Conservation (phyloP, 2,113 vertebrate species). For the Psittacula cyanocephala region DNA sequence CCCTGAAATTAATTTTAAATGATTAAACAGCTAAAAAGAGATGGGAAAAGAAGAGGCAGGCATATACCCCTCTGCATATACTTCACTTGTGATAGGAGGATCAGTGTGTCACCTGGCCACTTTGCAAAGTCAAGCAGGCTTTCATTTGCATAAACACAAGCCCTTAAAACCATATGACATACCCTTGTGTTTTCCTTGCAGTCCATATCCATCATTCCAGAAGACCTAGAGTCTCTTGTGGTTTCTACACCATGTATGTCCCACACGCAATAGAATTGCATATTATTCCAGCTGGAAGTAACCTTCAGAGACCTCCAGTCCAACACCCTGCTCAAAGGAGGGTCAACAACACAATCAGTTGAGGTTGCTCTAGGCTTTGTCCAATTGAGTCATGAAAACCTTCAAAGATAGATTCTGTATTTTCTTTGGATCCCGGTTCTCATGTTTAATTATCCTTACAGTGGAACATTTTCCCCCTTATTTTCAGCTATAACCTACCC, state of each 20-base stretch:
- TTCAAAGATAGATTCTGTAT: not conserved
- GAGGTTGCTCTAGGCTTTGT: not conserved
- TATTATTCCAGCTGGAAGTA: not conserved
- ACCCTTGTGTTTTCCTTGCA: not conserved
- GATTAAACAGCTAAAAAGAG: not conserved
- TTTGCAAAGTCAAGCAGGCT: not conserved
- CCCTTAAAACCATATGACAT: not conserved
- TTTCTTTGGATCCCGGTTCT: not conserved
- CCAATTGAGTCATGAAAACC: not conserved
- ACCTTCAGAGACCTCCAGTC: not conserved
- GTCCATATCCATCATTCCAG: not conserved
- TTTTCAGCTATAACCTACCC: not conserved
- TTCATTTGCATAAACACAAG: not conserved
- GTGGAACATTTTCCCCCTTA: not conserved
- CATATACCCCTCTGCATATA: not conserved
- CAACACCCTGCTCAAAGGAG: not conserved
- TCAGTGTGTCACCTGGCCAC: not conserved
- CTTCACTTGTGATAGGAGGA: not conserved
- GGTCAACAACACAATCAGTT: not conserved
- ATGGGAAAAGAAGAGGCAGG: not conserved
- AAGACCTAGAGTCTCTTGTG: not conserved
- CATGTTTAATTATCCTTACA: not conserved
- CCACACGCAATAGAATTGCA: not conserved
- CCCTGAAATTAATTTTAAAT: not conserved
- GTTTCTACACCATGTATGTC: not conserved